Evolutionary conservation across 2,888 invertebrate species (phyloP).

Genomic region (Rhodophaea formosa): DNA sequence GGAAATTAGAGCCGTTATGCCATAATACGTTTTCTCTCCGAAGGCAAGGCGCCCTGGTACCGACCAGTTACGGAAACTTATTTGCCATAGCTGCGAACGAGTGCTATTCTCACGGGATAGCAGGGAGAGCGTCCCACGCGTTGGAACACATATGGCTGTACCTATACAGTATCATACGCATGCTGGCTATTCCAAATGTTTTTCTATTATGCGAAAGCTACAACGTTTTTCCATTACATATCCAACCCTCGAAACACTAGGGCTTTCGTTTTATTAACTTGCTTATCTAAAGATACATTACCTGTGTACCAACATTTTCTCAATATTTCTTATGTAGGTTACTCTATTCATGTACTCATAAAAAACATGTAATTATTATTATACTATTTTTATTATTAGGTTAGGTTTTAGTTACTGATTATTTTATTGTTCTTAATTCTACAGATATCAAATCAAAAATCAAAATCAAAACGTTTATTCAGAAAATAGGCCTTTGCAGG

Average conservation of each 20-base stretch:
- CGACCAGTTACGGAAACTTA: conserved; percentile 36
- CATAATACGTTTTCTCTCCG: not conserved
- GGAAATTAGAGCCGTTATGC: not conserved
- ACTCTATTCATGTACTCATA: too few relatives aligned
- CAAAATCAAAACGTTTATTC: too few relatives aligned
- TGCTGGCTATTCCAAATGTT: conserved; percentile 2
- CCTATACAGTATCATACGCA: not conserved
- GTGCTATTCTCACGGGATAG: conserved; percentile 41
- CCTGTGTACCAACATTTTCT: too few relatives aligned
- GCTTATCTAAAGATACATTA: not conserved
- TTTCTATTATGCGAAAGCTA: not conserved
- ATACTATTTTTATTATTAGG: too few relatives aligned
- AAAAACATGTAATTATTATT: too few relatives aligned
- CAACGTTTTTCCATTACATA: conserved; percentile 5
- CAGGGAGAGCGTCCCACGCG: conserved; percentile 16
- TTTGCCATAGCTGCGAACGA: conserved; percentile 41
- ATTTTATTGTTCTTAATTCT: too few relatives aligned
- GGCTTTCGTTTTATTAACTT: not conserved
- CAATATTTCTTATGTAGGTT: too few relatives aligned
- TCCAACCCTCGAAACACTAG: not conserved
- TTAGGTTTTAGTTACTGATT: too few relatives aligned
- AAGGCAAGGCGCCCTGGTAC: not conserved
- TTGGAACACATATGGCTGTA: not conserved
- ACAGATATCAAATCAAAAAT: too few relatives aligned
- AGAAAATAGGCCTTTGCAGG: too few relatives aligned